Evolutionary conservation across 2,888 invertebrate species (phyloP), one percentile per base, ranked within the genome.

Genomic region (Lamproptera curius): DNA sequence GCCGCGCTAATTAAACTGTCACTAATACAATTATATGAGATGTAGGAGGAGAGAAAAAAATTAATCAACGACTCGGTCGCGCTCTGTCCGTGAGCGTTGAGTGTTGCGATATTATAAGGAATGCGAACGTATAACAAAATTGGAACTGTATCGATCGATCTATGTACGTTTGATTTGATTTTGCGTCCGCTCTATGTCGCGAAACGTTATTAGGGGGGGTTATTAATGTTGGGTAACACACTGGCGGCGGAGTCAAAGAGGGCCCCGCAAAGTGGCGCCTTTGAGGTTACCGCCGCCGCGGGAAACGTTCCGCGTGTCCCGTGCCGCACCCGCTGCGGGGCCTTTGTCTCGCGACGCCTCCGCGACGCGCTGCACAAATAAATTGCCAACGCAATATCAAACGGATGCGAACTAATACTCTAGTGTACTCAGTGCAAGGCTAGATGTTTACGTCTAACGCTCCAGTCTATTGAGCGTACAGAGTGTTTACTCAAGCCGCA

Each of bases 1-100:
- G 86, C 80, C 70, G 70, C 80, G 83, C 81, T 86, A 86, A 87
- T 87, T 86, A 86, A 86, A 86, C 83, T 84, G 82, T 77, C 80
- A 77, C 80, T 86, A 84, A 87, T 86, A 83, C 82, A 82, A 84
- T 86, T 85, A 86, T 80, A 73, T 63, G 78, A n/a, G n/a, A 9
- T 28, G 23, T 4, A 23, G 28, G 28, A 28, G 28, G 13, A n/a
- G 31, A n/a, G 31, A 31, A 63, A 85, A 85, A 85, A 85, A 83
- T 77, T 76, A n/a, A 69, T 31, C 31, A 28, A 5, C 20, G 20
- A 3, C 20, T 6, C 20, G 4, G 20, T 20, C 20, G 20, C 20
- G 3, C 6, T 20, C 3, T 5, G 20, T 20, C 4, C 3, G 20
- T 20, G 20, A 20, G 6, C 20, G n/a, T 20, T 3, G 6, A 20